Evolutionary conservation across 2,797 vertebrate genomes (phyloP).

Genomic region (Acrossocheilus wenchowensis): DNA sequence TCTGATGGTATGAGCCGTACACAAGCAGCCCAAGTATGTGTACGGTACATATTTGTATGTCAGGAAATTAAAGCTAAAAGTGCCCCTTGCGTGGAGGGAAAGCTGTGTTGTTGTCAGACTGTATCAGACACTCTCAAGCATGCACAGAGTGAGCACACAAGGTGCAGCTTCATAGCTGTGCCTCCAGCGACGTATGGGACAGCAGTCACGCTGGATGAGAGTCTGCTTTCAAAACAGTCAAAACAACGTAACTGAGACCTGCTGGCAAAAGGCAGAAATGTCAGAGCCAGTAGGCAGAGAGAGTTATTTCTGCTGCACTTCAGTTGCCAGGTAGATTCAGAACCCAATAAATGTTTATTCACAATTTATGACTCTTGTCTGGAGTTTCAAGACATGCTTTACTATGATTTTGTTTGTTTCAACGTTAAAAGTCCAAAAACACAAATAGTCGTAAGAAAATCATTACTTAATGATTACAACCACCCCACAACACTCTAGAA

Average conservation of each 20-base stretch:
- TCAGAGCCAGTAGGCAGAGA: background rate
- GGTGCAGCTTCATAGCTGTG: constrained; percentile 1
- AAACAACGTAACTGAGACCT: constrained; percentile 19
- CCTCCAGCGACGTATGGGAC: constrained; percentile 1
- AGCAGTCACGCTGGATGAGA: background rate
- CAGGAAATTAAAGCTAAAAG: background rate
- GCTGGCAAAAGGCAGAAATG: constrained; percentile 1
- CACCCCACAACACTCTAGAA: background rate
- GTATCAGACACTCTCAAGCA: constrained; percentile 14
- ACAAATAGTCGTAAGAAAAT: background rate
- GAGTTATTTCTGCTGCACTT: background rate
- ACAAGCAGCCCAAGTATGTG: background rate
- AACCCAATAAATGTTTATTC: background rate
- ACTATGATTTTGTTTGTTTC: background rate
- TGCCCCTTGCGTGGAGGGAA: background rate
- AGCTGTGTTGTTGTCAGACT: constrained; percentile 2
- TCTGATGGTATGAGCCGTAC: background rate
- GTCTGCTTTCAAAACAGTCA: constrained; percentile 16
- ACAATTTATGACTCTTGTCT: background rate
- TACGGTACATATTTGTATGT: background rate
- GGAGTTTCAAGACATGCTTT: background rate
- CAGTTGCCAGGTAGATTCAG: background rate
- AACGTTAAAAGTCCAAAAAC: background rate
- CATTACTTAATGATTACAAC: background rate
- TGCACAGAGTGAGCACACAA: constrained; percentile 1